Evolutionary conservation across 2,888 invertebrate species (phyloP).

Genomic region (Gymnosoma rotundatum): DNA sequence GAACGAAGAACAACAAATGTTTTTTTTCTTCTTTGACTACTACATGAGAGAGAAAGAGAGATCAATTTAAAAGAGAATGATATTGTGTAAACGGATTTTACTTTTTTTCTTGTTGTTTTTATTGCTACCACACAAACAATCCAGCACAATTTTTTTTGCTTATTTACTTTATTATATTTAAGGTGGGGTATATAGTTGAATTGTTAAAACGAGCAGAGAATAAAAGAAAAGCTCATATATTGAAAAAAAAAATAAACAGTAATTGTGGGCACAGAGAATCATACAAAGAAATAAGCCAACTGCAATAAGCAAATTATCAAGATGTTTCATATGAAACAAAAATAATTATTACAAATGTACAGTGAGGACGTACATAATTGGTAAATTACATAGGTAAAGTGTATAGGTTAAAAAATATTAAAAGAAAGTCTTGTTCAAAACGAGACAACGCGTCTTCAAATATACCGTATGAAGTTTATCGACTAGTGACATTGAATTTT

Average conservation of each 20-base stretch:
- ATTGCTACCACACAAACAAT: slow-evolving; percentile 47
- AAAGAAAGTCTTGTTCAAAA: slow-evolving; percentile 1
- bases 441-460: slow-evolving; percentile 17
- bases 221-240: slow-evolving; percentile 9
- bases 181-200: slow-evolving; percentile 52
- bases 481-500: not conserved
- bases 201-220: slow-evolving; percentile 30
- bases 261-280: not conserved
- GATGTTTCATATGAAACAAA: not conserved
- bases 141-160: slow-evolving; percentile 35
- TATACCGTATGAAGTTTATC: slow-evolving; percentile 12
- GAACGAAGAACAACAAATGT: slow-evolving; percentile 50
- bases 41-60: slow-evolving; percentile 43
- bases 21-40: slow-evolving; percentile 30
- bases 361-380: not conserved
- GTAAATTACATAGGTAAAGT: not conserved
- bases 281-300: not conserved
- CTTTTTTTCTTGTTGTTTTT: slow-evolving; percentile 26
- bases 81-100: slow-evolving; percentile 34
- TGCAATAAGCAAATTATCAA: slow-evolving; percentile 2
- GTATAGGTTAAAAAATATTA: not conserved
- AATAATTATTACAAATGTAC: not conserved
- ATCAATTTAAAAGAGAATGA: slow-evolving; percentile 42
- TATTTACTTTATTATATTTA: slow-evolving; percentile 38
- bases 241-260: not conserved